These are phyloP conservation scores for Saccostrea glomerata DNA, from an alignment of 1,140 invertebrate species.

Conservation along the genomic window DNA sequence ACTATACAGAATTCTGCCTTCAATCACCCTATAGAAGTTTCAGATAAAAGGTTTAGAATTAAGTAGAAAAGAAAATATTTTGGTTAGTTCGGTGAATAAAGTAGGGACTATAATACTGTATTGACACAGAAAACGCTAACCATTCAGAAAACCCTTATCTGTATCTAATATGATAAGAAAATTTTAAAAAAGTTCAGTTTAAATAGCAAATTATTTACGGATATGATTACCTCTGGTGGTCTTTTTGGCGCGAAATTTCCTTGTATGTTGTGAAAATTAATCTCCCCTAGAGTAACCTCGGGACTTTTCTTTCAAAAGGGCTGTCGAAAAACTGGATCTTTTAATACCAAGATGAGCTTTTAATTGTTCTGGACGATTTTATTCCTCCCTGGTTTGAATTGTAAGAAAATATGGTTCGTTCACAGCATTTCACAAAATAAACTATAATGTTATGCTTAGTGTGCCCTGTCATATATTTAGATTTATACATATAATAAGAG, in stretches of 20 bases:
- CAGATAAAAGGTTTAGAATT: background rate
- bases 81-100: background rate
- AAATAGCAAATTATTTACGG: conserved; percentile 37
- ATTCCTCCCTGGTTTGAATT: background rate
- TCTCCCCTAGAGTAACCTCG: background rate
- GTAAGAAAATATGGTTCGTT: background rate
- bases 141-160: conserved; percentile 23
- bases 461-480: no score
- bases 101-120: background rate
- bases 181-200: conserved; percentile 11
- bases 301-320: background rate
- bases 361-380: background rate
- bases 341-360: background rate
- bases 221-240: conserved; percentile 4
- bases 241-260: conserved; percentile 25
- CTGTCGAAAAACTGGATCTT: no score
- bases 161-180: conserved; percentile 15
- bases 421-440: no score
- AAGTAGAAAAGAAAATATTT: conserved; percentile 26
- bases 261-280: background rate
- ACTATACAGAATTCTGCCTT: background rate
- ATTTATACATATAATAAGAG: no score
- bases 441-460: no score
- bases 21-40: background rate
- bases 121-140: background rate